Evolutionary conservation across 1,140 invertebrate genomes (phyloP).

Genomic region (Lineus longissimus): DNA sequence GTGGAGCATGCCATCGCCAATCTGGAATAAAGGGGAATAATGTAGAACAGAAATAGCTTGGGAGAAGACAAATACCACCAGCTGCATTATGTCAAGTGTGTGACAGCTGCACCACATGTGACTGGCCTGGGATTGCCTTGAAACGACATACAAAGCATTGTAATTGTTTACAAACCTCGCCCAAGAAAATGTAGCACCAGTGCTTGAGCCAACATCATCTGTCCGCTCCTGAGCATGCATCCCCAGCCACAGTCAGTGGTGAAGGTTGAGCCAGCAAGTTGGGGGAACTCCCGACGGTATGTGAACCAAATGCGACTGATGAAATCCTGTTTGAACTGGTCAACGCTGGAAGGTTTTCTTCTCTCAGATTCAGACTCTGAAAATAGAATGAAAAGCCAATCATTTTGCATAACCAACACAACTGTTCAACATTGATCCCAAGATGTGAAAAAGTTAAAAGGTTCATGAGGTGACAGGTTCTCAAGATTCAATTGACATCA

Average conservation of each 20-base stretch:
- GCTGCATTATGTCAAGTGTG: too few species aligned
- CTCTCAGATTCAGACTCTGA: slow-evolving; percentile 6
- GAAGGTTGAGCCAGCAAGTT: slow-evolving; percentile 70
- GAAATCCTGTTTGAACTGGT: slow-evolving; percentile 48
- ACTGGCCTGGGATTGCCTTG: too few species aligned
- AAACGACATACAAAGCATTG: too few species aligned
- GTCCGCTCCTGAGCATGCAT: slow-evolving; percentile 96
- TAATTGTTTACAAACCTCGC: slow-evolving; percentile 46
- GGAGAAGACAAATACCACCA: too few species aligned
- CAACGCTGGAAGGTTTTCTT: slow-evolving; percentile 25
- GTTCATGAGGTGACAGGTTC: not conserved
- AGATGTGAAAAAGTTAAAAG: not conserved
- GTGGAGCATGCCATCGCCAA: slow-evolving; percentile 52
- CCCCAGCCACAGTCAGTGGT: slow-evolving; percentile 98
- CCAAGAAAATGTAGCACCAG: slow-evolving; percentile 63
- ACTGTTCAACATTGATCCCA: not conserved
- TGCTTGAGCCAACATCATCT: slow-evolving; percentile 95
- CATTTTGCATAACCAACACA: not conserved
- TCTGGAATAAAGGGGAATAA: slow-evolving; percentile 43
- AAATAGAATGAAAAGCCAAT: not conserved
- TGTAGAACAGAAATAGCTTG: too few species aligned
- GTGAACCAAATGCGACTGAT: slow-evolving; percentile 84
- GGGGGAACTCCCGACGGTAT: slow-evolving; percentile 87
- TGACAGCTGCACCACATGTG: too few species aligned
- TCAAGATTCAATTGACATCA: slow-evolving; percentile 2